phyloP scores from a whole-genome alignment of 1,140 invertebrate genomes.

The Aphelenchoides fujianensis region DNA sequence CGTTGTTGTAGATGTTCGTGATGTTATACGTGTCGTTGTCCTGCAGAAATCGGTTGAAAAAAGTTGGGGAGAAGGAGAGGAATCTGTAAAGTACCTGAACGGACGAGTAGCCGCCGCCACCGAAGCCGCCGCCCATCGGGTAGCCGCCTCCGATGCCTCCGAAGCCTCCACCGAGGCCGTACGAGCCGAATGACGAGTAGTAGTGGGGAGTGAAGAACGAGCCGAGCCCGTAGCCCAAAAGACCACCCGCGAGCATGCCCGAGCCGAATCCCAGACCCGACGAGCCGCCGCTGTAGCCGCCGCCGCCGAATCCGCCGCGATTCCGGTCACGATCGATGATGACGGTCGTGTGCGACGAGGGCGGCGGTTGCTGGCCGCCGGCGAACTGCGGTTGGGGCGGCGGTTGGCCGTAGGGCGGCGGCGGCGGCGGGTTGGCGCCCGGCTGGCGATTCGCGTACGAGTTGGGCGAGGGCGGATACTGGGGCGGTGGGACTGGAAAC shows the following conservation, averaged over 20 bases:
- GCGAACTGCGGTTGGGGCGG: no score
- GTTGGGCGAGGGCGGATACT: no score
- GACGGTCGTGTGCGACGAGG: conserved; percentile 44
- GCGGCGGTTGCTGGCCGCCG: no score
- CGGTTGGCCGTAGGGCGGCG: no score
- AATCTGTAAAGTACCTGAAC: background rate
- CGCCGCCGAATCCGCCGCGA: conserved; percentile 25
- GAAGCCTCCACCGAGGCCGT: conserved; percentile 21
- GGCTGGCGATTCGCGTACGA: no score
- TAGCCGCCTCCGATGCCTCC: conserved; percentile 13
- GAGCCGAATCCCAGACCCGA: conserved; percentile 12
- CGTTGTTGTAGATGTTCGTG: conserved; percentile 48
- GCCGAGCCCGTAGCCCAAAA: conserved; percentile 46
- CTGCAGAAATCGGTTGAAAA: conserved; percentile 3
- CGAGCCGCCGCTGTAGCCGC: no score
- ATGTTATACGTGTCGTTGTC: conserved; percentile 50
- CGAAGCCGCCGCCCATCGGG: no score
- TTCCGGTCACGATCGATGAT: conserved; percentile 37
- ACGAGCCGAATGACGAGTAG: background rate
- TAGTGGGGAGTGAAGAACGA: conserved; percentile 43
- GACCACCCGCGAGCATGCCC: conserved; percentile 22
- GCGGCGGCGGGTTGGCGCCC: no score
- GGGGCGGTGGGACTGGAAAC: no score
- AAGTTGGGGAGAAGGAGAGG: no score
- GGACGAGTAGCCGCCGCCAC: conserved; percentile 6